phyloP scores from a whole-genome alignment of 2,797 vertebrate genomes.

The Protonibea diacanthus region DNA sequence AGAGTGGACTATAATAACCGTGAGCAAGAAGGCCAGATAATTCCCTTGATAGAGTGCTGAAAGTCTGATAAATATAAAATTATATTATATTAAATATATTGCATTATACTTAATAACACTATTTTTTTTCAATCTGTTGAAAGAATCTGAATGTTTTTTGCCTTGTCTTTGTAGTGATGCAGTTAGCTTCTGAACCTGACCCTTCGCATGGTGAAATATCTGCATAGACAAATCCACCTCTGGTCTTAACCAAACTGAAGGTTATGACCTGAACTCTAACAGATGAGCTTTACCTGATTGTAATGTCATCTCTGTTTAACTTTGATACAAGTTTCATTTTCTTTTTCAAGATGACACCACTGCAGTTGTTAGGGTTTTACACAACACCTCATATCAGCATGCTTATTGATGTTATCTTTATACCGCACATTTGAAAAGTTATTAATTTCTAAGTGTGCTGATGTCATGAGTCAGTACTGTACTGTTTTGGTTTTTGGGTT shows the following conservation, averaged over 20 bases:
- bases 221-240: background rate
- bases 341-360: slow-evolving; percentile 37
- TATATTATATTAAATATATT: background rate
- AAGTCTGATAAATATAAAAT: background rate
- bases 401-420: slow-evolving; percentile 22
- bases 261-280: background rate
- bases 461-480: slow-evolving; percentile 42
- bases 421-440: background rate
- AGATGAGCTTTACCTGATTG: background rate
- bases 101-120: background rate
- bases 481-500: slow-evolving; percentile 19
- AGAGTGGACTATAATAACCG: background rate
- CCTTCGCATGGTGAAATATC: background rate
- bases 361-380: background rate
- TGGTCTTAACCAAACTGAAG: background rate
- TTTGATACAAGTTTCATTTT: slow-evolving; percentile 29
- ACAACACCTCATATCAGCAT: background rate
- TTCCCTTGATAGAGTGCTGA: background rate
- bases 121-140: background rate
- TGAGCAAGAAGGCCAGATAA: background rate
- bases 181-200: background rate
- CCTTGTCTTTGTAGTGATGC: background rate
- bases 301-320: background rate
- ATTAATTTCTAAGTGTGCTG: background rate
- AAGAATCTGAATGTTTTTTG: background rate